phyloP scores from a whole-genome alignment of 2,888 invertebrate species.

The Leistus spinibarbis region DNA sequence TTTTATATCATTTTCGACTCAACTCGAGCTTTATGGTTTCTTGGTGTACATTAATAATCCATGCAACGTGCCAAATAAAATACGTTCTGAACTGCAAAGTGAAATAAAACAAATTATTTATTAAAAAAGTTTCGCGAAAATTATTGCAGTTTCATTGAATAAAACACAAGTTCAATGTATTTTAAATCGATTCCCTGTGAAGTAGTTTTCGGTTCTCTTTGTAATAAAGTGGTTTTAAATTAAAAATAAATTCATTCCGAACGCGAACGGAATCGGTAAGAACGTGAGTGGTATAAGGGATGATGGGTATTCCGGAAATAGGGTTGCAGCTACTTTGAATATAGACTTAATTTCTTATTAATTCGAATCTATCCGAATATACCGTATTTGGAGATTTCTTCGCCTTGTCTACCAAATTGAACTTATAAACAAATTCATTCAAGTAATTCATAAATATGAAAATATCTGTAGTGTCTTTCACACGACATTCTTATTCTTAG shows the following conservation, averaged over 20 bases:
- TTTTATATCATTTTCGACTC: too few species aligned
- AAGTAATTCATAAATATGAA: too few species aligned
- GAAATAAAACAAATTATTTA: not conserved
- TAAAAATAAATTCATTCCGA: conserved; percentile 36
- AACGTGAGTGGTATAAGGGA: conserved; percentile 11
- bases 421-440: too few species aligned
- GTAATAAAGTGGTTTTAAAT: conserved; percentile 29
- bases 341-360: conserved; percentile 32
- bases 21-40: too few species aligned
- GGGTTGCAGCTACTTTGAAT: conserved; percentile 27
- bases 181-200: not conserved
- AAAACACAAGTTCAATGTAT: not conserved
- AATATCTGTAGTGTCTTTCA: too few species aligned
- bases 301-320: not conserved
- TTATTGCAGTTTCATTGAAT: not conserved
- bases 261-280: conserved; percentile 8
- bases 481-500: too few species aligned
- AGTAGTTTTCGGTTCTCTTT: not conserved
- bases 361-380: conserved; percentile 19
- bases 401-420: too few species aligned
- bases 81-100: not conserved
- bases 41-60: not conserved
- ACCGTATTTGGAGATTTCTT: too few species aligned
- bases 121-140: not conserved
- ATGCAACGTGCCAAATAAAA: not conserved